Evolutionary conservation across 2,888 invertebrate genomes (phyloP).

Genomic region (Endomychus coccineus): DNA sequence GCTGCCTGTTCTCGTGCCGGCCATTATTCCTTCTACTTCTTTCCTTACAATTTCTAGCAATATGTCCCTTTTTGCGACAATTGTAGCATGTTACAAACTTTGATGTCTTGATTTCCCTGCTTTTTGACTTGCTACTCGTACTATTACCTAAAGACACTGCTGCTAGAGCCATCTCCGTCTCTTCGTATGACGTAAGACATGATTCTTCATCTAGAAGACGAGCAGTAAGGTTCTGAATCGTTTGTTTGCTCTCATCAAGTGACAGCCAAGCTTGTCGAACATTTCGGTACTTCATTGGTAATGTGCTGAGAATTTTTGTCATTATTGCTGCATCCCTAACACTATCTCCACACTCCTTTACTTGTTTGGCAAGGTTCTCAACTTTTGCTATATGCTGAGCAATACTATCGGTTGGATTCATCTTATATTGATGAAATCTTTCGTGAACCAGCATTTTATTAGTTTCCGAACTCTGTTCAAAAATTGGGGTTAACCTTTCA

Average conservation of each 20-base stretch:
- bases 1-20: too few species aligned
- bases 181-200: conserved; percentile 6
- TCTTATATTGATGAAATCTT: conserved; percentile 24
- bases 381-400: conserved; percentile 29
- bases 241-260: conserved; percentile 14
- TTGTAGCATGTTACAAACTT: too few species aligned
- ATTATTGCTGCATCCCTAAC: conserved; percentile 23
- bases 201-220: conserved; percentile 15
- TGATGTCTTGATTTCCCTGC: too few species aligned
- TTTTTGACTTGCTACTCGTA: too few species aligned
- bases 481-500: conserved; percentile 21
- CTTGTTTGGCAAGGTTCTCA: conserved; percentile 25
- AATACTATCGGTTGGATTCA: conserved; percentile 22
- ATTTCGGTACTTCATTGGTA: conserved; percentile 13
- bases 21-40: too few species aligned
- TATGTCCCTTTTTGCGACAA: too few species aligned
- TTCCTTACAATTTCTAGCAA: too few species aligned
- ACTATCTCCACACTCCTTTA: conserved; percentile 21
- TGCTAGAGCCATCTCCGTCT: conserved; percentile 5
- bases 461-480: too few species aligned
- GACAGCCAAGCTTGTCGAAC: conserved; percentile 16
- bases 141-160: too few species aligned
- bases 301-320: conserved; percentile 21
- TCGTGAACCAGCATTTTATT: conserved; percentile 28
- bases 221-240: conserved; percentile 17